phyloP scores from a whole-genome alignment of 37 sponge, comb jelly and placozoan species.

The Axinella damicornis region DNA sequence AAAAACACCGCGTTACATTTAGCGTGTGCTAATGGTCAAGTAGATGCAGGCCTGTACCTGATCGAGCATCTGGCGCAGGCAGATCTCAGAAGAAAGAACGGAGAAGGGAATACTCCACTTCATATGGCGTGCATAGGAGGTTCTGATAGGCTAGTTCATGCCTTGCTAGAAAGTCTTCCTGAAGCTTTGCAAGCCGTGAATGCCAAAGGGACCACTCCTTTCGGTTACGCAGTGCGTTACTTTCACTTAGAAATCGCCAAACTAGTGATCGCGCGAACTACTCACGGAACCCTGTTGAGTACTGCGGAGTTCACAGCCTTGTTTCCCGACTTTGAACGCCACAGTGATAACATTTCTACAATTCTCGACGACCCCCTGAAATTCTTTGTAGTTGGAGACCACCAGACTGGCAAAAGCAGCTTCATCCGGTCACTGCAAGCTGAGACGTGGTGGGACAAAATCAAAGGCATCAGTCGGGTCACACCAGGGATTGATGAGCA shows the following conservation, averaged over 20 bases:
- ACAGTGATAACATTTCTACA: no score
- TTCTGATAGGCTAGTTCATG: no score
- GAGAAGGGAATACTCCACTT: no score
- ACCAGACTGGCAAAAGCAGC: constrained; percentile 32
- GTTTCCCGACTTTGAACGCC: neutral
- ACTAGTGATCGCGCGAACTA: neutral
- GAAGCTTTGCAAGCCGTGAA: neutral
- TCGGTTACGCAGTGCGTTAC: neutral
- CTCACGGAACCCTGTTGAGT: neutral
- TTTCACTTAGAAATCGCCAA: neutral
- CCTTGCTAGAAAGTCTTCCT: neutral
- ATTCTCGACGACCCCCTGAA: constrained; percentile 3
- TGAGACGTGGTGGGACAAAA: neutral
- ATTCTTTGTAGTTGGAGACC: constrained; percentile 37
- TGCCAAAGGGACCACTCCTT: neutral
- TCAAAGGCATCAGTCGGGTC: neutral
- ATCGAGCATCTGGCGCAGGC: no score
- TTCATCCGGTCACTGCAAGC: constrained; percentile 35
- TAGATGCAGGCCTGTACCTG: no score
- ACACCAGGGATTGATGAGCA: neutral
- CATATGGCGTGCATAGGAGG: no score
- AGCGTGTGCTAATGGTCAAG: neutral
- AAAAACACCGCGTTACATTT: no score
- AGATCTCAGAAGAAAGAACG: no score
- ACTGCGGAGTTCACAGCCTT: constrained; percentile 8